A percentile compares a stretch with the other conserved stretches of the same genome.
Evolutionary conservation across 2,888 invertebrate species (phyloP).

Genomic region (Teleiodes luculella): DNA sequence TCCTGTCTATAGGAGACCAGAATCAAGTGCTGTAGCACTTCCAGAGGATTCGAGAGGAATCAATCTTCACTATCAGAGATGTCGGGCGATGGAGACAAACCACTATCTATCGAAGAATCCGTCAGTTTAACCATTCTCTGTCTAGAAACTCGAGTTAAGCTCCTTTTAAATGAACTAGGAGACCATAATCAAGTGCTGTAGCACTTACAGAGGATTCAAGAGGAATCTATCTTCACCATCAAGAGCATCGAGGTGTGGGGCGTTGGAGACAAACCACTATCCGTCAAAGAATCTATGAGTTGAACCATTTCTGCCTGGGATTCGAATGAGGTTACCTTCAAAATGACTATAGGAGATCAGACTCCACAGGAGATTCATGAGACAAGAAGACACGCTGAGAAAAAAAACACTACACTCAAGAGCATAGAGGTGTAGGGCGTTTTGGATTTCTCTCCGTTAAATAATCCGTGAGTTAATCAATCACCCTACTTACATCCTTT

Average conservation of each 20-base stretch:
- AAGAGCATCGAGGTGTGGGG: constrained; percentile 91
- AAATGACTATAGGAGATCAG: too few species aligned
- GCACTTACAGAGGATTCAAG: constrained; percentile 89
- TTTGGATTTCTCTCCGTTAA: constrained; percentile 82
- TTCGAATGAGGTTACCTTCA: too few species aligned
- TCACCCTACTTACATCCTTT: too few species aligned
- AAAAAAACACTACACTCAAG: constrained; percentile 82
- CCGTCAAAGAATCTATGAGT: constrained; percentile 75
- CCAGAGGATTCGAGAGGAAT: constrained; percentile 85
- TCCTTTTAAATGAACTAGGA: too few species aligned
- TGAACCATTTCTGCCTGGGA: neutral
- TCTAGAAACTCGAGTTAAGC: too few species aligned
- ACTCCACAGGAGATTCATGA: constrained; percentile 87
- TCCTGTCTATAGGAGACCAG: constrained; percentile 83
- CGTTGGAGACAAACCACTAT: constrained; percentile 86
- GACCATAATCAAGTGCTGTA: constrained; percentile 89
- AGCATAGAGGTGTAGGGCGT: constrained; percentile 93
- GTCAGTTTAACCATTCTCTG: too few species aligned
- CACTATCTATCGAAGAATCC: too few species aligned
- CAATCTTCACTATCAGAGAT: constrained; percentile 87
- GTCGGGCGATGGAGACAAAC: constrained; percentile 92
- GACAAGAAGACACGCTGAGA: too few species aligned
- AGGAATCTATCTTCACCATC: constrained; percentile 83
- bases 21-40: constrained; percentile 91
- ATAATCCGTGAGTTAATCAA: constrained; percentile 63